phyloP scores from a whole-genome alignment of 2,797 vertebrate genomes.

The Cynodonichthys magdalenae region DNA sequence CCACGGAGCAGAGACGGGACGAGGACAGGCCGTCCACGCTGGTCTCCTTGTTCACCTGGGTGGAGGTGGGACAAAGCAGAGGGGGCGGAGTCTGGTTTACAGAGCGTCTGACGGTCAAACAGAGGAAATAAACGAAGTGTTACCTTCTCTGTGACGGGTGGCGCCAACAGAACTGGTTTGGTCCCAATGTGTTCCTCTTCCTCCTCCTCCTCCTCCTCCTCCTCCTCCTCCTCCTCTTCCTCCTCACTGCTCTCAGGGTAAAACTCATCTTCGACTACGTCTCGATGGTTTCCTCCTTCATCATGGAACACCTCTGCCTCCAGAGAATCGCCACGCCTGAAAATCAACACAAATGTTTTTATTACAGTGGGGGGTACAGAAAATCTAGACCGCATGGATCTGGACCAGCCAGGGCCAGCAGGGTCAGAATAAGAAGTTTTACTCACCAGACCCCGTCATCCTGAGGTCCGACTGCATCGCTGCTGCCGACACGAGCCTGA shows the following conservation, averaged over 20 bases:
- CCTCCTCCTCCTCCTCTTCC: conserved; percentile 72
- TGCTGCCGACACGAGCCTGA: conserved; percentile 82
- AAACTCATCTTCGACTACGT: conserved; percentile 76
- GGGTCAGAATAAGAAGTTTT: too few relatives aligned
- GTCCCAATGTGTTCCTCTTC: conserved; percentile 55
- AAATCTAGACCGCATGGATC: too few relatives aligned
- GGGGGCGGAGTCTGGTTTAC: not conserved
- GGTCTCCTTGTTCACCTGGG: conserved; percentile 89
- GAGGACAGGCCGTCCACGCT: conserved; percentile 82
- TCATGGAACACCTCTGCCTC: conserved; percentile 70
- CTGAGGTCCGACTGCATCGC: conserved; percentile 73
- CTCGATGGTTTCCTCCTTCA: conserved; percentile 47
- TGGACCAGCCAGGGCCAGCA: too few relatives aligned
- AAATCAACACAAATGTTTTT: not conserved
- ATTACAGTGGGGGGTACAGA: not conserved
- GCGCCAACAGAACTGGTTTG: conserved; percentile 26
- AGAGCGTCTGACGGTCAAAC: too few relatives aligned
- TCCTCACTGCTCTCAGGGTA: conserved; percentile 81
- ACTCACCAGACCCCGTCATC: conserved; percentile 87
- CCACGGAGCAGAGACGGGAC: conserved; percentile 80
- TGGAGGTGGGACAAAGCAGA: not conserved
- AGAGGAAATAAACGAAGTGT: not conserved
- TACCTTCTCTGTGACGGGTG: conserved; percentile 79
- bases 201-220: conserved; percentile 81
- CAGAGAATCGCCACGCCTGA: conserved; percentile 62